These are phyloP conservation scores for Noctua fimbriata DNA, from an alignment of 2,888 invertebrate genomes.

Conservation along the genomic window DNA sequence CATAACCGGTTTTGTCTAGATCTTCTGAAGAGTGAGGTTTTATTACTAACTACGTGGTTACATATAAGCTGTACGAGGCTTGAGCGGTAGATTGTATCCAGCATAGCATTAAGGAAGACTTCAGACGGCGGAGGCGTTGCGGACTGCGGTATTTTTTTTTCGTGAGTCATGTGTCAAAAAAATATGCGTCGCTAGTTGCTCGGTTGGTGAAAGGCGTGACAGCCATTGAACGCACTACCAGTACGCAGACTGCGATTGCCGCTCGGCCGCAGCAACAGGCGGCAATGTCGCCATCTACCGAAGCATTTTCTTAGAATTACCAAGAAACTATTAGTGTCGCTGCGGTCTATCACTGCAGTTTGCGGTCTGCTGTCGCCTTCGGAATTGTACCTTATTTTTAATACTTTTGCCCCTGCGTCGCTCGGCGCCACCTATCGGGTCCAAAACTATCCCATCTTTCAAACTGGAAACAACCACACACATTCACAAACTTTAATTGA, in stretches of 20 bases:
- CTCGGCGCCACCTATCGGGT: neutral
- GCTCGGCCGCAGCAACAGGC: neutral
- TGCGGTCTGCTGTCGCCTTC: no score
- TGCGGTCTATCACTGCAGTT: no score
- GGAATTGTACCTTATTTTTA: no score
- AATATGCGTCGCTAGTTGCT: neutral
- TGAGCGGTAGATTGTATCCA: neutral
- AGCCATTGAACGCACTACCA: neutral
- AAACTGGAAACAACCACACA: neutral
- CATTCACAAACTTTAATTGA: neutral
- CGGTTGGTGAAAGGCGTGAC: neutral
- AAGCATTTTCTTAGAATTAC: no score
- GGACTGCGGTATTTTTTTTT: neutral
- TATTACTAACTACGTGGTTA: neutral
- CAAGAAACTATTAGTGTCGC: no score
- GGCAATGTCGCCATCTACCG: no score
- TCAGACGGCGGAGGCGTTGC: neutral
- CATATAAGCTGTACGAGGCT: neutral
- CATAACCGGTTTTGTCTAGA: conserved; percentile 45
- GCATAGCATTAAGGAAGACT: neutral
- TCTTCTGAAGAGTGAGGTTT: conserved; percentile 25
- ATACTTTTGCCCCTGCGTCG: neutral
- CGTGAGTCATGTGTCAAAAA: neutral
- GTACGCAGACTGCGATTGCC: neutral
- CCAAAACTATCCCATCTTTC: neutral